Percentiles rank a stretch among this genome's conserved stretches.
Conservation (phyloP, 1,140 invertebrate species). For the Leguminivora glycinivorella region DNA sequence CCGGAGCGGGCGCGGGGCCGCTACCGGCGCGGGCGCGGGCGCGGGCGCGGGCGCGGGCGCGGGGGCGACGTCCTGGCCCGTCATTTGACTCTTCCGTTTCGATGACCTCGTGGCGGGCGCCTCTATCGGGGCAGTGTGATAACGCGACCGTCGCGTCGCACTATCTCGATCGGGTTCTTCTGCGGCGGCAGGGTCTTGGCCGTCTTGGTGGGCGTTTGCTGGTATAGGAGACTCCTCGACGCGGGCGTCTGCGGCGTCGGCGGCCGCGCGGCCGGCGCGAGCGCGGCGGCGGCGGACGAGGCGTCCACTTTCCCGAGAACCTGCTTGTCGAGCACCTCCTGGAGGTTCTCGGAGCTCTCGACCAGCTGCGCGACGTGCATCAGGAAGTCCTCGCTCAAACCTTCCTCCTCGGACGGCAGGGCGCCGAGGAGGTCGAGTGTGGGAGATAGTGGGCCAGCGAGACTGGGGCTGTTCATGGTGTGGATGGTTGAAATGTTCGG, state of each 20-base stretch:
- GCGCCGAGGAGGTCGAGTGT: conserved; percentile 74
- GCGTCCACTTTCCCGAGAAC: conserved; percentile 76
- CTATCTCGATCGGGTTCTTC: conserved; percentile 84
- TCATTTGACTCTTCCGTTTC: conserved; percentile 52
- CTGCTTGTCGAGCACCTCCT: conserved; percentile 84
- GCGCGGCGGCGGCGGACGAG: conserved; percentile 51
- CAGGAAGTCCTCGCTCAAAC: conserved; percentile 83
- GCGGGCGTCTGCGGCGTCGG: conserved; percentile 43
- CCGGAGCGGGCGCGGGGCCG: conserved; percentile 30
- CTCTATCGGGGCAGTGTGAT: conserved; percentile 89
- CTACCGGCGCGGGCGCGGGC: conserved; percentile 34
- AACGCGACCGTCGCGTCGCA: conserved; percentile 84
- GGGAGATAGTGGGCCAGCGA: conserved; percentile 71
- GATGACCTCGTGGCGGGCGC: conserved; percentile 83
- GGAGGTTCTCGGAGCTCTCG: conserved; percentile 82
- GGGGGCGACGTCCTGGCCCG: background rate
- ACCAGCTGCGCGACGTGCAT: conserved; percentile 84
- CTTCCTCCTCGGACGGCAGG: conserved; percentile 79
- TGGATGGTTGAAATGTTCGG: conserved; percentile 73
- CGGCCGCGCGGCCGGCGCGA: conserved; percentile 44
- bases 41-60: conserved; percentile 33
- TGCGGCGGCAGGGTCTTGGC: conserved; percentile 48
- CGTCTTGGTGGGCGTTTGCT: conserved; percentile 51
- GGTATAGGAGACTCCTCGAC: conserved; percentile 40
- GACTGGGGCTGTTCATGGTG: conserved; percentile 65